Conservation (phyloP, 2,113 vertebrate genomes). For the Notechis scutatus region DNA sequence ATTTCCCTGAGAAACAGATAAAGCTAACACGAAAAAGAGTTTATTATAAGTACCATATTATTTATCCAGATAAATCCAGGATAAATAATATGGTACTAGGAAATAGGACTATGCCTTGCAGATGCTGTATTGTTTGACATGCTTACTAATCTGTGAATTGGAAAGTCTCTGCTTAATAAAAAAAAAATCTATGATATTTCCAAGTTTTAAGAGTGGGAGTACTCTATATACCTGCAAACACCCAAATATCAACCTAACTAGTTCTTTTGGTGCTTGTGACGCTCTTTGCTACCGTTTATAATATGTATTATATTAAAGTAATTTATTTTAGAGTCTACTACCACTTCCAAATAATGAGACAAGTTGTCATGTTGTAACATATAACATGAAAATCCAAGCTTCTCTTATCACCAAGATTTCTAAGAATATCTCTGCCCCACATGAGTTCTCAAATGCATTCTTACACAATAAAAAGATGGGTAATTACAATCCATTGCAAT, state of each 20-base stretch:
- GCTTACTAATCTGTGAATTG: slow-evolving; percentile 16
- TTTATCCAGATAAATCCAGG: slow-evolving; percentile 36
- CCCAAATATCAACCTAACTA: not conserved
- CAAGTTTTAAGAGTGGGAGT: not conserved
- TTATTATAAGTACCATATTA: not conserved
- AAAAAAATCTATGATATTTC: not conserved
- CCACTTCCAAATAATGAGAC: not conserved
- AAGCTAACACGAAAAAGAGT: slow-evolving; percentile 5
- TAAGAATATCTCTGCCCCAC: not conserved
- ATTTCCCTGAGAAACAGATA: not conserved
- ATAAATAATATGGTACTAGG: slow-evolving; percentile 38
- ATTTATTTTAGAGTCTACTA: not conserved
- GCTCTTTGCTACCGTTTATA: not conserved
- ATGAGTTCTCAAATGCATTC: not conserved
- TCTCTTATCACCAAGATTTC: not conserved
- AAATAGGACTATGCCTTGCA: not conserved
- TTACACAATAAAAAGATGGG: not conserved
- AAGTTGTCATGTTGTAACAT: not conserved
- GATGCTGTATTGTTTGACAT: not conserved
- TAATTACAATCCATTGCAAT: not conserved
- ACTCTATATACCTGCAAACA: not conserved
- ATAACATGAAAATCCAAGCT: not conserved
- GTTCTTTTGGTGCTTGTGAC: not conserved
- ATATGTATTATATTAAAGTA: not conserved
- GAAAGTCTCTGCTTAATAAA: not conserved